These are phyloP conservation scores for Mohoua ochrocephala DNA, from an alignment of 2,113 vertebrate genomes.

Conservation along the genomic window DNA sequence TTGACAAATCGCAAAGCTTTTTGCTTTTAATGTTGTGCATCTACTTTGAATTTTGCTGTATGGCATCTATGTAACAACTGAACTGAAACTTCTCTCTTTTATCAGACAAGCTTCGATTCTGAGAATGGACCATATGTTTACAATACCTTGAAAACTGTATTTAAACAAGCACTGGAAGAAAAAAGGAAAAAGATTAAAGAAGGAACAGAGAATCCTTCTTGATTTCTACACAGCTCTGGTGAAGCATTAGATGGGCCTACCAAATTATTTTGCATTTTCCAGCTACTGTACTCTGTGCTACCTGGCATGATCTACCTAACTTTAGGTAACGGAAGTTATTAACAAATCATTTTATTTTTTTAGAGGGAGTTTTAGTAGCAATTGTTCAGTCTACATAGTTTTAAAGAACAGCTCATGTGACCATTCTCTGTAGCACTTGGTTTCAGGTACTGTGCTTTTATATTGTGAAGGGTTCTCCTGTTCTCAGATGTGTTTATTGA, in stretches of 20 bases:
- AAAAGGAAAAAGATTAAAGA: conserved; percentile 72
- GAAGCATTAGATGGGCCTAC: neutral
- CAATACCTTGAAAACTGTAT: conserved; percentile 79
- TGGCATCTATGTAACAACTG: neutral
- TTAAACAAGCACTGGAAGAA: conserved; percentile 81
- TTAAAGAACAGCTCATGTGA: neutral
- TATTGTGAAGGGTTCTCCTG: neutral
- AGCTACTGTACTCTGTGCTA: neutral
- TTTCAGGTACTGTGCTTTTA: neutral
- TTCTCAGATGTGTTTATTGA: conserved; percentile 36
- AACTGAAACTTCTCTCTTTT: conserved; percentile 22
- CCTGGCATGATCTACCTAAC: neutral
- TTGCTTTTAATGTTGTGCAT: neutral
- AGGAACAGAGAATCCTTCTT: conserved; percentile 36
- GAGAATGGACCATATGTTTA: conserved; percentile 77
- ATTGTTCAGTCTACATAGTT: neutral
- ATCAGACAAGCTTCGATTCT: conserved; percentile 77
- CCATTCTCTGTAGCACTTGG: neutral
- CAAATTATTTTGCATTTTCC: neutral
- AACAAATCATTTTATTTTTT: conserved; percentile 28
- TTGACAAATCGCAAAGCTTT: neutral
- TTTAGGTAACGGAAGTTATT: neutral
- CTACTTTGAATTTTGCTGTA: neutral
- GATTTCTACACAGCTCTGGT: neutral
- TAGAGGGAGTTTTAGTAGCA: neutral